A percentile compares a stretch with the other conserved stretches of the same genome.
Evolutionary conservation across 2,113 vertebrate species (phyloP).

Genomic region (Nycticorax nycticorax): DNA sequence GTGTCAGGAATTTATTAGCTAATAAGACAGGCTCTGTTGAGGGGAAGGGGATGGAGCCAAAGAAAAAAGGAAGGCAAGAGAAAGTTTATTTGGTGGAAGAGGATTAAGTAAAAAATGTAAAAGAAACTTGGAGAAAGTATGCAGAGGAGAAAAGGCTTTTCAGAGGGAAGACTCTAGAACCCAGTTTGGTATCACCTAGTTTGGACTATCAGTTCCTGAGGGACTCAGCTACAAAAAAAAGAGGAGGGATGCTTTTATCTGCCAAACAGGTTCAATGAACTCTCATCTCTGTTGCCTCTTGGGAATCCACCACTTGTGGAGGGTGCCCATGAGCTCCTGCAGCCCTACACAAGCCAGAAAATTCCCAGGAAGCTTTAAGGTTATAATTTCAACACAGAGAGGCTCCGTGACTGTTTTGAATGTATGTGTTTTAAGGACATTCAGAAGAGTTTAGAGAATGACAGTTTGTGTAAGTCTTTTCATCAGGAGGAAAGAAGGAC

Average conservation of each 20-base stretch:
- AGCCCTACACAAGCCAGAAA: background rate
- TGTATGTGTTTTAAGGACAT: background rate
- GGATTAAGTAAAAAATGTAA: background rate
- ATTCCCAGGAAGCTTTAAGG: background rate
- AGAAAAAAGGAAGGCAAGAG: background rate
- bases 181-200: background rate
- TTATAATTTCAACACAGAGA: background rate
- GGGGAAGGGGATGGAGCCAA: background rate
- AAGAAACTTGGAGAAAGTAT: background rate
- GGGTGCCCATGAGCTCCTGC: fast-evolving
- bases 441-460: background rate
- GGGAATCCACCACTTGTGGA: background rate
- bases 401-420: background rate
- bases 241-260: background rate
- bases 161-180: background rate
- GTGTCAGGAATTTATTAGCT: background rate
- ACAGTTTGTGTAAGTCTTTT: background rate
- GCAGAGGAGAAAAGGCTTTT: background rate
- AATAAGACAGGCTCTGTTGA: background rate
- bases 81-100: background rate
- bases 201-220: background rate
- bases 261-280: background rate
- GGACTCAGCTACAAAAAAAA: background rate
- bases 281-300: background rate
- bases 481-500: background rate